phyloP scores from a whole-genome alignment of 2,113 vertebrate genomes.

The Calidris pugnax region DNA sequence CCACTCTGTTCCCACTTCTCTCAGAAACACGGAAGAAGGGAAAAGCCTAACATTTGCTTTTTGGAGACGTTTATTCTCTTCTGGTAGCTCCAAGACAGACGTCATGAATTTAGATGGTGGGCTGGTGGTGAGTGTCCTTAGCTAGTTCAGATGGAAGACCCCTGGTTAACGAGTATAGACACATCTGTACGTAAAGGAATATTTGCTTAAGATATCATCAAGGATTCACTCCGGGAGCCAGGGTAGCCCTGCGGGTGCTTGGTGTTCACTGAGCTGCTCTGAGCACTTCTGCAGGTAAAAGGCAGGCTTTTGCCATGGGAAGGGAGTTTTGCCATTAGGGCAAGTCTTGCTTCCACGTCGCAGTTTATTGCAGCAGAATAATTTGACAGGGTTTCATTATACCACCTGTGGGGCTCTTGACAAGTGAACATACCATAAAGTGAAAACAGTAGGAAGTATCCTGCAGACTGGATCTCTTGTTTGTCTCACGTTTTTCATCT shows the following conservation, averaged over 20 bases:
- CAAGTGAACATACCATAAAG: not conserved
- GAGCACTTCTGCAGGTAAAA: not conserved
- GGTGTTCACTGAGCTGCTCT: not conserved
- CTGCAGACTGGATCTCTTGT: not conserved
- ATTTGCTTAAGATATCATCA: not conserved
- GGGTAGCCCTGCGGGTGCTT: not conserved
- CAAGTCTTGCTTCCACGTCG: not conserved
- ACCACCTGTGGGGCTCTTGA: not conserved
- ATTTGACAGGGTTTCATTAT: not conserved
- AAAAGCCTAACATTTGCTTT: not conserved
- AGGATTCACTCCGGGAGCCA: accelerated
- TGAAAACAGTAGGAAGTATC: not conserved
- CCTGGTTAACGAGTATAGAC: not conserved
- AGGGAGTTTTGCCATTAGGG: not conserved
- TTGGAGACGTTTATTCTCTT: not conserved
- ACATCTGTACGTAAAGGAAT: not conserved
- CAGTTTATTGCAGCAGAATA: not conserved
- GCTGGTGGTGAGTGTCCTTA: not conserved
- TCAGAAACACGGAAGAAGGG: not conserved
- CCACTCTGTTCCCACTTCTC: not conserved
- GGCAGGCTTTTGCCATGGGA: not conserved
- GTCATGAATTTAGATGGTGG: not conserved
- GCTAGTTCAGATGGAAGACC: not conserved
- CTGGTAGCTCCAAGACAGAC: not conserved
- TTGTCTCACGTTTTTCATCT: not conserved